A percentile compares a stretch with the other conserved stretches of the same genome.
Evolutionary conservation across 2,797 vertebrate species (phyloP).

Genomic region (Lates japonicus): DNA sequence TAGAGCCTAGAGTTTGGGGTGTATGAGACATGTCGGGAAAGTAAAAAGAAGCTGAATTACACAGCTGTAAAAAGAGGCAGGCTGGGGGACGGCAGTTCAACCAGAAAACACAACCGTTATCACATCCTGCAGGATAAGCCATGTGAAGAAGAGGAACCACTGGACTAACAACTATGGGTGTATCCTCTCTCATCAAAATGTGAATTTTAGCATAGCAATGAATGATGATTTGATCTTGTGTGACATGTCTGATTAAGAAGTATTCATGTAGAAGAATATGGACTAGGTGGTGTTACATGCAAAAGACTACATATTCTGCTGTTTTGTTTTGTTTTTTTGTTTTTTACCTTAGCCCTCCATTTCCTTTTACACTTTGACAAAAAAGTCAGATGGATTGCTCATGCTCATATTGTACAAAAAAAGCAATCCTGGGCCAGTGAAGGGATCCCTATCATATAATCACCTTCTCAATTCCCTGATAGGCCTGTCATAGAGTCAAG

Average conservation of each 20-base stretch:
- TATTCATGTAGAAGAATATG: not conserved
- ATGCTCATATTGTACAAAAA: slow-evolving; percentile 12
- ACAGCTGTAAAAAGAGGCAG: slow-evolving; percentile 39
- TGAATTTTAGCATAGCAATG: not conserved
- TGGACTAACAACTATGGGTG: slow-evolving; percentile 1
- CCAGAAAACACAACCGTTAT: slow-evolving; percentile 51
- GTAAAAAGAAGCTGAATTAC: slow-evolving; percentile 54
- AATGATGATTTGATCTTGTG: not conserved
- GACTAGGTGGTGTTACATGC: not conserved
- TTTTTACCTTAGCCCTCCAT: not conserved
- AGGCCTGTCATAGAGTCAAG: slow-evolving; percentile 54
- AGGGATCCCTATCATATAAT: slow-evolving; percentile 52
- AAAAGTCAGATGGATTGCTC: slow-evolving; percentile 17
- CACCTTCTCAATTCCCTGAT: slow-evolving; percentile 50
- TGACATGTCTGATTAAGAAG: slow-evolving; percentile 8
- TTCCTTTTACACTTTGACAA: slow-evolving; percentile 26
- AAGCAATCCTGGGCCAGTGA: slow-evolving; percentile 3
- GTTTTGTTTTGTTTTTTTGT: not conserved
- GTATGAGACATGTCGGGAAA: slow-evolving; percentile 52
- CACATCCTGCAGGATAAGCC: slow-evolving; percentile 24
- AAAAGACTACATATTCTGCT: not conserved
- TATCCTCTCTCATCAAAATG: not conserved
- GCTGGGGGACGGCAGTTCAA: slow-evolving; percentile 41
- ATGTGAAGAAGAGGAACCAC: slow-evolving; percentile 28
- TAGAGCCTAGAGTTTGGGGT: slow-evolving; percentile 53